Conservation (phyloP, 2,797 vertebrate genomes). For the Poecilia velifera region DNA sequence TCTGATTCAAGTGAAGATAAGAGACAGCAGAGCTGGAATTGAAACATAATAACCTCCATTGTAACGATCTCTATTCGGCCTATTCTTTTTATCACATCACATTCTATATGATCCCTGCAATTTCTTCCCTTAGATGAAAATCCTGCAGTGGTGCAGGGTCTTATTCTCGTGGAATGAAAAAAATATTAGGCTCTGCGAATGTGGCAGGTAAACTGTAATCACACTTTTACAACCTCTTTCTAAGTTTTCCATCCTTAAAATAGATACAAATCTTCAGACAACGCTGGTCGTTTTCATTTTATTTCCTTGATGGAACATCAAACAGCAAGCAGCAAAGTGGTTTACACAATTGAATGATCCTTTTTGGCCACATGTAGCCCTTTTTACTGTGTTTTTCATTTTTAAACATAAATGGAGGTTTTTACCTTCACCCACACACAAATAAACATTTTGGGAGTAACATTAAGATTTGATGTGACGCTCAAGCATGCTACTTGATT, state of each 20-base stretch:
- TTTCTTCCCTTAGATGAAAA: constrained; percentile 1
- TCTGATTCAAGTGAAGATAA: not conserved
- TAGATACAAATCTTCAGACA: not conserved
- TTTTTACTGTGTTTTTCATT: not conserved
- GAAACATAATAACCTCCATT: constrained; percentile 6
- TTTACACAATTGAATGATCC: not conserved
- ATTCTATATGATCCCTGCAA: not conserved
- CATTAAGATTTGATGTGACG: not conserved
- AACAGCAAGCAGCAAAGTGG: not conserved
- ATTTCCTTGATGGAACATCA: not conserved
- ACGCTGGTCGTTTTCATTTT: not conserved
- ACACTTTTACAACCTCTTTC: not conserved
- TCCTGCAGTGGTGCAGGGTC: not conserved
- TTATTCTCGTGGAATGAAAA: not conserved
- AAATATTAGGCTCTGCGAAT: not conserved
- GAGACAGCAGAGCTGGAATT: not conserved
- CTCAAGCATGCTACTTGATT: not conserved
- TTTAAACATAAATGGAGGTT: not conserved
- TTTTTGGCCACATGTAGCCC: not conserved
- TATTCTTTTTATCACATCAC: not conserved
- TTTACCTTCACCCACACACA: not conserved
- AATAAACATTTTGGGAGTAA: not conserved
- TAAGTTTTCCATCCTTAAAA: not conserved
- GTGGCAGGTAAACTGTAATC: not conserved
- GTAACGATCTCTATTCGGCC: not conserved